Conservation (phyloP, 92 coral and sea anemone genomes). For the Bergia puertoricense region DNA sequence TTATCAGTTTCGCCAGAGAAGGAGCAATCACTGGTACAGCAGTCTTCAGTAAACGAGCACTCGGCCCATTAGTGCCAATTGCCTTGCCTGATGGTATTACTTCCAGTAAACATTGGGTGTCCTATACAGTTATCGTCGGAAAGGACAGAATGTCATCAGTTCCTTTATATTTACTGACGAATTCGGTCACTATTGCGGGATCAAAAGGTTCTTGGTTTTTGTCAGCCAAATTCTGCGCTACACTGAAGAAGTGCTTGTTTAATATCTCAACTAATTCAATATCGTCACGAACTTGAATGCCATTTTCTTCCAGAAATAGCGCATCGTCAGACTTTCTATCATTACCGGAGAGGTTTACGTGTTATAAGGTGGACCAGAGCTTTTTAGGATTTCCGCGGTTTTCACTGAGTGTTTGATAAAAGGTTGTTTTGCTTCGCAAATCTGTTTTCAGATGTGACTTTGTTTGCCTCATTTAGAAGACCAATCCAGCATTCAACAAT, state of each 20-base stretch:
- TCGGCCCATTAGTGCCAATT: conserved; percentile 38
- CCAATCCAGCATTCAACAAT: conserved; percentile 24
- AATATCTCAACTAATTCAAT: neutral
- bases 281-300: neutral
- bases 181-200: conserved; percentile 16
- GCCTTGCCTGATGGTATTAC: conserved; percentile 41
- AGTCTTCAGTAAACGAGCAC: conserved; percentile 31
- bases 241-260: conserved; percentile 6
- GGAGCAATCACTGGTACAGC: conserved; percentile 48
- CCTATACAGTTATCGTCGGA: conserved; percentile 23
- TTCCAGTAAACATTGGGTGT: conserved; percentile 12
- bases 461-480: conserved; percentile 34
- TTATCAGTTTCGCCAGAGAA: conserved; percentile 42
- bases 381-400: neutral
- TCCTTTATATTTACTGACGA: conserved; percentile 19
- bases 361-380: neutral
- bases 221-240: conserved; percentile 41
- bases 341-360: neutral
- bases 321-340: neutral
- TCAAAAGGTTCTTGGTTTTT: conserved; percentile 27
- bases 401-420: neutral
- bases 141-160: conserved; percentile 5
- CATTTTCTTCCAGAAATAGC: neutral
- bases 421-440: neutral
- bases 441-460: neutral